A percentile compares a stretch with the other conserved stretches of the same genome.
phyloP scores from a whole-genome alignment of 2,797 vertebrate genomes.

The Myotis myotis region DNA sequence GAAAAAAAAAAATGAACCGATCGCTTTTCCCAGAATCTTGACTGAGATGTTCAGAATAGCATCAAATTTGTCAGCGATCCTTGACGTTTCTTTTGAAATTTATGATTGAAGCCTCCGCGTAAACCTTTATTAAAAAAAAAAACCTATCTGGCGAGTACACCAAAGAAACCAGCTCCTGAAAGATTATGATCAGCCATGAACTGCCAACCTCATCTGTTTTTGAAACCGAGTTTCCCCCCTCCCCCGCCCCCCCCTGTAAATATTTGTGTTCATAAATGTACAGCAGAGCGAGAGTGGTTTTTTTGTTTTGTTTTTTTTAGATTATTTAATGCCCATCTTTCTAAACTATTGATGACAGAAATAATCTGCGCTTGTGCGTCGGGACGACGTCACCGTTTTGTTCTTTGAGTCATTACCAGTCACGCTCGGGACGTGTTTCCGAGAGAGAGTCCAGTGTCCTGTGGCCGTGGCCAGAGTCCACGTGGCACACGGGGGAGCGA shows the following conservation, averaged over 20 bases:
- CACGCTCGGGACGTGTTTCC: slow-evolving; percentile 77
- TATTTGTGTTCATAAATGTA: slow-evolving; percentile 93
- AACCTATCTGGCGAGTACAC: slow-evolving; percentile 83
- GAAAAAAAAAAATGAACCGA: slow-evolving; percentile 16
- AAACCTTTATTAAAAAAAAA: slow-evolving; percentile 81
- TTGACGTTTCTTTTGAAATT: slow-evolving; percentile 77
- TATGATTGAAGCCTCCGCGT: slow-evolving; percentile 76
- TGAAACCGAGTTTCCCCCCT: slow-evolving; percentile 72
- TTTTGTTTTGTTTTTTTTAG: slow-evolving; percentile 66
- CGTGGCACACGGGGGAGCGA: slow-evolving; percentile 60
- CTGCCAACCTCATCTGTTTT: slow-evolving; percentile 85
- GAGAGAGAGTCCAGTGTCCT: slow-evolving; percentile 71
- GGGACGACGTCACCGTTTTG: slow-evolving; percentile 84
- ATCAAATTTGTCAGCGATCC: slow-evolving; percentile 72
- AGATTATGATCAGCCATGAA: slow-evolving; percentile 84
- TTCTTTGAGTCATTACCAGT: slow-evolving; percentile 75
- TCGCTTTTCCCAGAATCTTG: slow-evolving; percentile 68
- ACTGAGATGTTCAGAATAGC: slow-evolving; percentile 62
- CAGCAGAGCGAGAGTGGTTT: slow-evolving; percentile 89
- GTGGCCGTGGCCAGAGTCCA: slow-evolving; percentile 56
- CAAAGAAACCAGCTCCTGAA: slow-evolving; percentile 86
- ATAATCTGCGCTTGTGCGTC: slow-evolving; percentile 85
- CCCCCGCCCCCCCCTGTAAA: slow-evolving; percentile 87
- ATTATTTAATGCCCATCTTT: slow-evolving; percentile 95
- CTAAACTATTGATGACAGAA: slow-evolving; percentile 90